Evolutionary conservation across 2,113 vertebrate species (phyloP), one percentile per base, ranked within the genome.

Genomic region (Oreotrochilus melanogaster): DNA sequence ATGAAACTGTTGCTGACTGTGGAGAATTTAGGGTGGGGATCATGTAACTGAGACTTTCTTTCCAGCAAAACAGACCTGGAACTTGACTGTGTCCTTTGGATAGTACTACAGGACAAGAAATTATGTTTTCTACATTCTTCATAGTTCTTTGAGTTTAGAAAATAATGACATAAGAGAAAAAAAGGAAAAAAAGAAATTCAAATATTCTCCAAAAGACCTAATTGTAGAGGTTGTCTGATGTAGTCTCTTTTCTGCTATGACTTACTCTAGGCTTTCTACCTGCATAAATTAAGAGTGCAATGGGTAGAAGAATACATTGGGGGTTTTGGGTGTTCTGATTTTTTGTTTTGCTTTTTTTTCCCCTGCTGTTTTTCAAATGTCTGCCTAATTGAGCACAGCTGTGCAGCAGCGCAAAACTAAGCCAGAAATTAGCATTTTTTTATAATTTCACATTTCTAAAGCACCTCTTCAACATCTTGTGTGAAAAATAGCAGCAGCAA

Each of bases 341-440:
- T 10, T 48, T 48, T 48, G 21, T 61, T 75, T 10, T 45, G 48
- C 39, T 5, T 24, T 16, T 42, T 79, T 62, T 64, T 50, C 25
- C 25, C 73, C 72, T 87, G 76, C 48, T 92, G 90, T 75, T 96
- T 97, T 95, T 89, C 91, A 96, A 95, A 97, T 93, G 76, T 80
- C 83, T 95, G 48, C 45, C 57, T 98, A 97, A 97, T 97, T 96
- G 94, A 98, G 60, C 88, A 96, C 97, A 98, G 97, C 97, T 98
- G 97, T 96, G 96, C 95, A 93, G 88, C 70, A 65, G 95, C 0
- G 0, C 78, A 93, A 89, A 91, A 35, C 92, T 97, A 96, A 95
- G 91, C 90, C 96, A 95, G 96, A 98, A 98, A 97, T 91, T 94
- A 96, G 78, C 89, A 69, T 96, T 97, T 96, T 97, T 95, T 85